Conservation (phyloP, 2,888 invertebrate genomes). For the Octonoba sinensis region DNA sequence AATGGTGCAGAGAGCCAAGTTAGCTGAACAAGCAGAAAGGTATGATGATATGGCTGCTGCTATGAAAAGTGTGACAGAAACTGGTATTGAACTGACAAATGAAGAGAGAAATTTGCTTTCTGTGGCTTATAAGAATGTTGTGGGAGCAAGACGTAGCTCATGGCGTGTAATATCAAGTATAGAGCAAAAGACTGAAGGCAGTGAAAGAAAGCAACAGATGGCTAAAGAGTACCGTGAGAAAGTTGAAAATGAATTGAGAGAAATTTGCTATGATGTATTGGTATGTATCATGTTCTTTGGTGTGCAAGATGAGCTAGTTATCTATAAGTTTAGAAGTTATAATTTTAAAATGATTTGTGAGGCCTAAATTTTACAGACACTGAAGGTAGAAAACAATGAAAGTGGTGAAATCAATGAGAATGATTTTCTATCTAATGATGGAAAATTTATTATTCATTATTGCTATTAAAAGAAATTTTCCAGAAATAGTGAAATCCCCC, state of each 20-base stretch:
- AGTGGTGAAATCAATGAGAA: too few relatives aligned
- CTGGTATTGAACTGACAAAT: slow-evolving; percentile 94
- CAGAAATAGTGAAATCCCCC: too few relatives aligned
- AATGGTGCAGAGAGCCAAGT: slow-evolving; percentile 97
- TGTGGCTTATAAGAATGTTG: slow-evolving; percentile 99
- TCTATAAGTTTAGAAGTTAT: not conserved
- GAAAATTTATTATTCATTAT: too few relatives aligned
- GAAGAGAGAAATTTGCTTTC: slow-evolving; percentile 98
- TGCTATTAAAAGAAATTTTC: too few relatives aligned
- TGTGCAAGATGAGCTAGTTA: too few relatives aligned
- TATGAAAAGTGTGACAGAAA: slow-evolving; percentile 98
- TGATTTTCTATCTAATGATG: too few relatives aligned
- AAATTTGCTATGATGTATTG: slow-evolving; percentile 99
- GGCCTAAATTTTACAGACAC: too few relatives aligned
- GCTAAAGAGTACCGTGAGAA: slow-evolving; percentile 99
- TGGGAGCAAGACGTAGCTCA: slow-evolving; percentile 95
- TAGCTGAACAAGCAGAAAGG: slow-evolving; percentile 98
- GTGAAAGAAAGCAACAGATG: slow-evolving; percentile 99
- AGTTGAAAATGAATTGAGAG: slow-evolving; percentile 98
- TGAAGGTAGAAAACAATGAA: too few relatives aligned
- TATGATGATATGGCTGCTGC: slow-evolving; percentile 91
- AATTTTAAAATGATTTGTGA: too few relatives aligned
- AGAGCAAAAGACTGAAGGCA: slow-evolving; percentile 93
- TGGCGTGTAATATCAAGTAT: slow-evolving; percentile 99
- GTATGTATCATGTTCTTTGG: slow-evolving; percentile 82